Base-by-base conservation (phyloP, 2,888 invertebrate species). In the Diploptera punctata region DNA sequence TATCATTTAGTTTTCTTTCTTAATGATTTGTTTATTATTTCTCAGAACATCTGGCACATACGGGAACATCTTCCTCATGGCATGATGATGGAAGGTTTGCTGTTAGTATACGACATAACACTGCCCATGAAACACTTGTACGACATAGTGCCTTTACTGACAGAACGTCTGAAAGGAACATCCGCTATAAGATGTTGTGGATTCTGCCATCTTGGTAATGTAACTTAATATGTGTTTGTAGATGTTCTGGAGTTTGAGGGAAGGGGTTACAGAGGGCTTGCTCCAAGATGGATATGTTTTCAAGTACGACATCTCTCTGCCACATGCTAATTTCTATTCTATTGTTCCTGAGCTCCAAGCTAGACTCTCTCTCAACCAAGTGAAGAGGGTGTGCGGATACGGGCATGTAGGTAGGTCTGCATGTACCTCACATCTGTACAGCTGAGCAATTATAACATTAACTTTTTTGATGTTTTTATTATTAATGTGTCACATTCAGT, bases 31-130 rank as follows among this genome's bases (percentile, higher is more conserved):
- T n/a, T n/a, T n/a, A n/a, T n/a, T 26, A 18, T 49, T 75, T 81
- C 82, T 47, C 80, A 89, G 90, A 86, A 87, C 62, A 89, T 98
- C 71, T 98, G 98, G 98, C 88, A 89, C 71, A 82, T 98, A 5
- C 87, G 98, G 52, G 98, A 98, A 83, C 86, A 91, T 71, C 92
- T 98, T 60, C 89, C 95, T 0, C 92, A 91, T 74, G 91, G 92
- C 0, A 86, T 94, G 16, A 80, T 92, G 73, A 81, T 84, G 10
- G 94, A 94, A 77, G 98, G 98, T 7, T 97, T 95, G 83, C 91
- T 94, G 67, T 98, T 94, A 83, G 98, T 98, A 81, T 98, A 98
- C 81, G 99, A 99, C 82, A 88, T 99, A 3, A 98, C 98, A 0
- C 82, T 99, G 72, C 98, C 98, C 0, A 83, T 94, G 47, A 83